Percentiles rank a stretch among this genome's conserved stretches.
phyloP scores from a whole-genome alignment of 2,888 invertebrate species.

The Agrilus mali region DNA sequence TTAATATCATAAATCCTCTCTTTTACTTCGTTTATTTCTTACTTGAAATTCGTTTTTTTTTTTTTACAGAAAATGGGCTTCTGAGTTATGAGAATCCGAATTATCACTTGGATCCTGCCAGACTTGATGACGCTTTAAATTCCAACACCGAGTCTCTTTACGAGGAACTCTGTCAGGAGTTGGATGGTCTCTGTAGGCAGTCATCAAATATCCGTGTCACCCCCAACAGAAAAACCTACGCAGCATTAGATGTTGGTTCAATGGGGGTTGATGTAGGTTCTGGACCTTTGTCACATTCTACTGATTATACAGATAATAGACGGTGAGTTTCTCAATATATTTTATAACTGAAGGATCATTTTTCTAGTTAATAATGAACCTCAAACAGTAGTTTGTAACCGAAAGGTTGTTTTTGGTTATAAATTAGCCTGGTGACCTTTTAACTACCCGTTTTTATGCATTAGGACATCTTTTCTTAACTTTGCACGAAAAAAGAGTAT shows the following conservation, averaged over 20 bases:
- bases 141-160: slow-evolving; percentile 51
- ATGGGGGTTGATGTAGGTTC: slow-evolving; percentile 59
- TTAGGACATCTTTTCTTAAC: too few species aligned
- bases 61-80: slow-evolving; percentile 72
- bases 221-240: slow-evolving; percentile 49
- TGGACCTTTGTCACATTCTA: slow-evolving; percentile 40
- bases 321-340: slow-evolving; percentile 32
- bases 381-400: too few species aligned
- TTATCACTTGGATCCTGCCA: slow-evolving; percentile 69
- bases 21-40: too few species aligned
- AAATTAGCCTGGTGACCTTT: too few species aligned
- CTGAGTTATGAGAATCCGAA: slow-evolving; percentile 87
- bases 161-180: slow-evolving; percentile 58
- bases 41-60: slow-evolving; percentile 8
- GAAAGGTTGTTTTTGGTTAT: too few species aligned
- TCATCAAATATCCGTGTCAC: slow-evolving; percentile 38
- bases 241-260: slow-evolving; percentile 51
- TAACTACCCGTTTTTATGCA: too few species aligned
- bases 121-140: slow-evolving; percentile 63
- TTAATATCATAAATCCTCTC: too few species aligned
- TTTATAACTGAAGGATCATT: too few species aligned
- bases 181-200: slow-evolving; percentile 43
- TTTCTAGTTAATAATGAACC: too few species aligned
- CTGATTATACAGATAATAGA: slow-evolving; percentile 35
- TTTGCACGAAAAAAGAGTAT: too few species aligned